Evolutionary conservation across 2,113 vertebrate species (phyloP).

Genomic region (Cichladusa arquata): DNA sequence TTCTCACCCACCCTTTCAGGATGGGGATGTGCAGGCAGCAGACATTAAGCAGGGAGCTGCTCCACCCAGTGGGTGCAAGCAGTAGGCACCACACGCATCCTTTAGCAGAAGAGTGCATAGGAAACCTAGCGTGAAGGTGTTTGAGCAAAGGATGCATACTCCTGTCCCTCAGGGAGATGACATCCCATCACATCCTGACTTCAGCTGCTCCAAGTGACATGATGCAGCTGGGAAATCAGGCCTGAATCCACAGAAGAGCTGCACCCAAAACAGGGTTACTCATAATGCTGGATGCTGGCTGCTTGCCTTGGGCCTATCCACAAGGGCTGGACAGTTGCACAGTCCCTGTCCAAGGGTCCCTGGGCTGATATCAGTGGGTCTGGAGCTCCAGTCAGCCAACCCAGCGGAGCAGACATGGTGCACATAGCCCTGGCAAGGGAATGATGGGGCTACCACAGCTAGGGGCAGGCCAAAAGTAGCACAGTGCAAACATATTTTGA

Average conservation of each 20-base stretch:
- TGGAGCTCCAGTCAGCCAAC: fast-evolving
- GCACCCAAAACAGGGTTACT: background rate
- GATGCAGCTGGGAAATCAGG: background rate
- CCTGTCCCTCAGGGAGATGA: background rate
- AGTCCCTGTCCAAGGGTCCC: background rate
- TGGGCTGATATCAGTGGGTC: fast-evolving
- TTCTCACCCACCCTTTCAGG: background rate
- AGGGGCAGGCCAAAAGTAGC: background rate
- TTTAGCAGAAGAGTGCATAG: fast-evolving
- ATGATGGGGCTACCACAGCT: fast-evolving
- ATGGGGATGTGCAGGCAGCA: fast-evolving
- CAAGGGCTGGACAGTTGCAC: background rate
- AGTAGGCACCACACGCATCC: background rate
- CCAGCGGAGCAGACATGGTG: background rate
- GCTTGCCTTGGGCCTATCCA: background rate
- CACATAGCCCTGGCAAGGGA: background rate
- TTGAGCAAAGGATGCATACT: background rate
- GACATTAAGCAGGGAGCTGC: background rate
- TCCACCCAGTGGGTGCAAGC: slow-evolving; percentile 51
- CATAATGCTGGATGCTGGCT: background rate
- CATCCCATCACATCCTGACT: background rate
- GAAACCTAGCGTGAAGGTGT: fast-evolving
- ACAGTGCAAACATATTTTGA: background rate
- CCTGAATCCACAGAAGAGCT: background rate
- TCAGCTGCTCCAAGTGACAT: background rate